These are phyloP conservation scores for Andrena haemorrhoa DNA, from an alignment of 2,888 invertebrate genomes.

Conservation along the genomic window DNA sequence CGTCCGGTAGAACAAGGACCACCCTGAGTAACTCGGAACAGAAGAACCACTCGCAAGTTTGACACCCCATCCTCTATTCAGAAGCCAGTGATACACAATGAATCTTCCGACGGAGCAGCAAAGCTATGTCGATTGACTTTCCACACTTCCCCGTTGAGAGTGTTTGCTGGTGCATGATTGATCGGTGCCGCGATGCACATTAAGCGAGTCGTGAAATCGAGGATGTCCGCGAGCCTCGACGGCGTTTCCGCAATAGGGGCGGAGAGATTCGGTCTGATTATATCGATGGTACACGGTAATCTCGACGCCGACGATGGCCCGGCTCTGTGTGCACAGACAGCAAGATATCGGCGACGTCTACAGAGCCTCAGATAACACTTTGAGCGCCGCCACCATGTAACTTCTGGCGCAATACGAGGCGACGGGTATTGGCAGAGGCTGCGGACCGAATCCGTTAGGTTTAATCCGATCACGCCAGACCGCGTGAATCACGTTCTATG, in stretches of 20 bases:
- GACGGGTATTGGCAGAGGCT: constrained; percentile 6
- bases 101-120: background rate
- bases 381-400: constrained; percentile 23
- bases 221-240: constrained; percentile 3
- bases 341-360: constrained; percentile 35
- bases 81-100: background rate
- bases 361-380: constrained; percentile 22
- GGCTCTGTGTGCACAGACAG: background rate
- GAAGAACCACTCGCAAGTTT: background rate
- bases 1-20: no score
- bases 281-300: background rate
- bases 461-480: constrained; percentile 57
- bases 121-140: constrained; percentile 11
- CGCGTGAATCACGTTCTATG: constrained; percentile 54
- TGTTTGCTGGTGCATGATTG: constrained; percentile 13
- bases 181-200: constrained; percentile 6
- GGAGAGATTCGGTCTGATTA: constrained; percentile 24
- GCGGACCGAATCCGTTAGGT: constrained; percentile 38
- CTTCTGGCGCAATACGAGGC: constrained; percentile 30
- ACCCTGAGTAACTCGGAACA: no score
- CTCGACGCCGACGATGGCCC: background rate
- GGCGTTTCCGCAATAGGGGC: background rate
- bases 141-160: background rate
- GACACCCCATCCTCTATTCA: background rate
- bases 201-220: constrained; percentile 31